Conservation (phyloP, 2,888 invertebrate genomes). For the Cheilosia variabilis region DNA sequence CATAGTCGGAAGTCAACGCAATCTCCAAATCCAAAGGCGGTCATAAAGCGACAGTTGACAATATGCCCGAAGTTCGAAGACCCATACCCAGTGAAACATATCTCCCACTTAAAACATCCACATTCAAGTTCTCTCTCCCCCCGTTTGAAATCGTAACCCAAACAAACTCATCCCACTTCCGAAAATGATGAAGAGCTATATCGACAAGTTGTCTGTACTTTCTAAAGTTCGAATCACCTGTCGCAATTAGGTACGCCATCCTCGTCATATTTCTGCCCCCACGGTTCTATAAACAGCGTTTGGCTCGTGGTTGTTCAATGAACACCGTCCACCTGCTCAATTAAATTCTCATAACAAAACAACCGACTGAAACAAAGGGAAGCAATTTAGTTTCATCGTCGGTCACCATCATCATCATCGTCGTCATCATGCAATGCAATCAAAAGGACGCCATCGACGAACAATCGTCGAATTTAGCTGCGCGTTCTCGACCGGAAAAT, state of each 20-base stretch:
- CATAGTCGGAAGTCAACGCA: too few relatives aligned
- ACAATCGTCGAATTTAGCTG: constrained; percentile 36
- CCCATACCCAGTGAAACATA: too few relatives aligned
- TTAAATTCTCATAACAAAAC: constrained; percentile 64
- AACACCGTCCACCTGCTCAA: constrained; percentile 65
- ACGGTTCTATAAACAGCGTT: constrained; percentile 35
- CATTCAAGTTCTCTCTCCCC: too few relatives aligned
- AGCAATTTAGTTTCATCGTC: constrained; percentile 55
- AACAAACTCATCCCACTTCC: too few relatives aligned
- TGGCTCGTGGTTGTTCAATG: constrained; percentile 61
- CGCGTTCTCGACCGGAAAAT: constrained; percentile 65
- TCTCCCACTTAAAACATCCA: too few relatives aligned
- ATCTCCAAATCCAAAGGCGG: too few relatives aligned
- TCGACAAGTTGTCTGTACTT: too few relatives aligned
- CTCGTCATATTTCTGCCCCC: background rate
- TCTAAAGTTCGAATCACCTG: constrained; percentile 18
- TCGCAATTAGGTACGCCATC: background rate
- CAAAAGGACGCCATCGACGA: constrained; percentile 34
- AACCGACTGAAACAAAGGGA: constrained; percentile 36
- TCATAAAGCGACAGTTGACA: too few relatives aligned
- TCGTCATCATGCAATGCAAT: constrained; percentile 30
- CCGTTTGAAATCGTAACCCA: too few relatives aligned
- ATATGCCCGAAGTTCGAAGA: too few relatives aligned
- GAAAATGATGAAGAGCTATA: too few relatives aligned
- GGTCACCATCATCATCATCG: constrained; percentile 5